These are phyloP conservation scores for Dichetophora obliterata DNA, from an alignment of 2,888 invertebrate species.

Conservation along the genomic window DNA sequence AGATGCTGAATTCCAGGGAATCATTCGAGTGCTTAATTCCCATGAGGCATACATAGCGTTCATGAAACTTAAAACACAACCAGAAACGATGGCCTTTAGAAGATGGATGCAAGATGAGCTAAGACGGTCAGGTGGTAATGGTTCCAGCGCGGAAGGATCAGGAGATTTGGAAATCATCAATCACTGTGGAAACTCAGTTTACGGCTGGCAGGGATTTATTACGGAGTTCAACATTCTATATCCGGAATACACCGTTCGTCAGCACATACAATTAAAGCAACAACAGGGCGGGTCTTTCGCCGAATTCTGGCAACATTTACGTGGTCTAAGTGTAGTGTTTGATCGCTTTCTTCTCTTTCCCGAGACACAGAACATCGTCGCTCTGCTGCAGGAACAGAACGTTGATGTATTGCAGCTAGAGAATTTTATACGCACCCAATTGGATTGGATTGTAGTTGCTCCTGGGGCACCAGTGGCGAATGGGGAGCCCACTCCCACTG, in stretches of 20 bases:
- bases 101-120: conserved; percentile 60
- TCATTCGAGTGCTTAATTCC: conserved; percentile 61
- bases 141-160: conserved; percentile 53
- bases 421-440: conserved; percentile 57
- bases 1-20: conserved; percentile 62
- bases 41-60: conserved; percentile 54
- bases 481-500: background rate
- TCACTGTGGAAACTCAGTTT: conserved; percentile 55
- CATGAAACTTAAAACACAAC: conserved; percentile 58
- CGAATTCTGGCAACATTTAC: conserved; percentile 57
- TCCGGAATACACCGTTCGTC: conserved; percentile 56
- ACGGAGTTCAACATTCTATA: conserved; percentile 58
- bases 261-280: conserved; percentile 57
- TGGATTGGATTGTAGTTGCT: conserved; percentile 56
- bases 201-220: conserved; percentile 64
- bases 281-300: conserved; percentile 58
- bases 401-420: conserved; percentile 58
- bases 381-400: conserved; percentile 56
- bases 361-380: conserved; percentile 52
- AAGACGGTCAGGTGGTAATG: conserved; percentile 47
- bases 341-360: conserved; percentile 59
- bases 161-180: conserved; percentile 53
- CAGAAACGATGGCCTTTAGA: conserved; percentile 58
- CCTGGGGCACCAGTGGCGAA: conserved; percentile 41
- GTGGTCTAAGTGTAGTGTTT: conserved; percentile 55